These are phyloP conservation scores for Parnassius orleans DNA, from an alignment of 2,888 invertebrate genomes.

Conservation along the genomic window DNA sequence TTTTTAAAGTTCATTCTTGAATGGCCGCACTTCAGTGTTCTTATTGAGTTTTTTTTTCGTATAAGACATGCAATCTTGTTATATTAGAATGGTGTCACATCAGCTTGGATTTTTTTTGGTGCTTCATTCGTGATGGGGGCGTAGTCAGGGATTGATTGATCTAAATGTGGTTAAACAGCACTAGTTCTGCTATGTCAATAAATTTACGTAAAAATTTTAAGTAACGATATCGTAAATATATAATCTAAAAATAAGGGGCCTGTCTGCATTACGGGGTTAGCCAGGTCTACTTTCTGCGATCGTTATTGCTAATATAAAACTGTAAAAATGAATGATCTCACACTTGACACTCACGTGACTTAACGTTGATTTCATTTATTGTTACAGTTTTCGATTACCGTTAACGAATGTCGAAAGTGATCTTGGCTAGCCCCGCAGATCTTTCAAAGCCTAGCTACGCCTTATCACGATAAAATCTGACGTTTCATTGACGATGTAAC, in stretches of 20 bases:
- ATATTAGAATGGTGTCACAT: constrained; percentile 6
- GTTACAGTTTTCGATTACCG: no score
- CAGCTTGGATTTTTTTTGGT: constrained; percentile 13
- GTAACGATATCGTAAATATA: no score
- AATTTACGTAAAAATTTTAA: no score
- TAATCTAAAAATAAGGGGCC: no score
- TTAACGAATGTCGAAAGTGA: no score
- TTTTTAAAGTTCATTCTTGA: constrained; percentile 34
- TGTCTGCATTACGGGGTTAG: no score
- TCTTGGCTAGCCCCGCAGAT: background rate
- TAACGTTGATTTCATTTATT: no score
- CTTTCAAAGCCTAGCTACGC: background rate
- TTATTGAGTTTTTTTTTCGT: background rate
- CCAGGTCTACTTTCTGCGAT: background rate
- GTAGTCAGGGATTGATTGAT: background rate
- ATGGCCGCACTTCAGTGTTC: constrained; percentile 41
- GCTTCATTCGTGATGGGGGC: constrained; percentile 6
- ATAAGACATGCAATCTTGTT: constrained; percentile 12
- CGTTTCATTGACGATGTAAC: constrained; percentile 44
- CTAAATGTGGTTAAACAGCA: no score
- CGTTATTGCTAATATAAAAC: background rate
- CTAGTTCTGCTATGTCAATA: background rate
- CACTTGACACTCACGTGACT: background rate
- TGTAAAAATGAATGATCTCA: background rate
- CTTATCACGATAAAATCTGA: background rate